Evolutionary conservation across 2,888 invertebrate species (phyloP).

Genomic region (Trachelus troglodyta): DNA sequence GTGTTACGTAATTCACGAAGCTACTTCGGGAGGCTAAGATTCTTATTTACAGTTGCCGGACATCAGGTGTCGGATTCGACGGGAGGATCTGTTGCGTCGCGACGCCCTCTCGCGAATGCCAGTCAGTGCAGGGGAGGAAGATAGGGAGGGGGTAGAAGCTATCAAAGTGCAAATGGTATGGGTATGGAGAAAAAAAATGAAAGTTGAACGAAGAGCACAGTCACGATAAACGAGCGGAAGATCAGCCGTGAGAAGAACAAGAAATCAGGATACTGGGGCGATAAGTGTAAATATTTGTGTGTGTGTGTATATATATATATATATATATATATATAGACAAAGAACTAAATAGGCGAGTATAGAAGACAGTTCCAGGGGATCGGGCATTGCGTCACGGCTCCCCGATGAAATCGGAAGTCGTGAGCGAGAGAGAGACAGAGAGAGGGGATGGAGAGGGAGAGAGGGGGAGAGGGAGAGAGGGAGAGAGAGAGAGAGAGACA

Average conservation of each 20-base stretch:
- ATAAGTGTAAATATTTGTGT: no score
- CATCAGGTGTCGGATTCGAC: no score
- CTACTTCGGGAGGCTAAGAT: no score
- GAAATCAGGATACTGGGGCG: slow-evolving; percentile 1
- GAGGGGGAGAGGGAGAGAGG: background rate
- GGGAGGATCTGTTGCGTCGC: no score
- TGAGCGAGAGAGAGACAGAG: background rate
- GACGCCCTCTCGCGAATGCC: no score
- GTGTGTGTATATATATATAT: no score
- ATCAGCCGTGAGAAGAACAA: background rate
- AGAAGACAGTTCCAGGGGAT: background rate
- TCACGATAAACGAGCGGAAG: slow-evolving; percentile 1
- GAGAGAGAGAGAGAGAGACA: background rate
- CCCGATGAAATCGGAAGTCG: background rate
- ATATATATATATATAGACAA: no score
- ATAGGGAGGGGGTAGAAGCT: no score
- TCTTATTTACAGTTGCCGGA: no score
- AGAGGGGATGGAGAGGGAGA: background rate
- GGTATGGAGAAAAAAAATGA: slow-evolving; percentile 23
- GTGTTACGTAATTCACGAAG: no score
- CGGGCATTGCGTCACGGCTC: background rate
- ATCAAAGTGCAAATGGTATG: slow-evolving; percentile 15
- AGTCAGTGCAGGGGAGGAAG: no score
- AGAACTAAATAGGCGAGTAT: background rate
- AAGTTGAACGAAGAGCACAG: slow-evolving; percentile 11